phyloP scores from a whole-genome alignment of 2,888 invertebrate genomes.

The Hyalella azteca region DNA sequence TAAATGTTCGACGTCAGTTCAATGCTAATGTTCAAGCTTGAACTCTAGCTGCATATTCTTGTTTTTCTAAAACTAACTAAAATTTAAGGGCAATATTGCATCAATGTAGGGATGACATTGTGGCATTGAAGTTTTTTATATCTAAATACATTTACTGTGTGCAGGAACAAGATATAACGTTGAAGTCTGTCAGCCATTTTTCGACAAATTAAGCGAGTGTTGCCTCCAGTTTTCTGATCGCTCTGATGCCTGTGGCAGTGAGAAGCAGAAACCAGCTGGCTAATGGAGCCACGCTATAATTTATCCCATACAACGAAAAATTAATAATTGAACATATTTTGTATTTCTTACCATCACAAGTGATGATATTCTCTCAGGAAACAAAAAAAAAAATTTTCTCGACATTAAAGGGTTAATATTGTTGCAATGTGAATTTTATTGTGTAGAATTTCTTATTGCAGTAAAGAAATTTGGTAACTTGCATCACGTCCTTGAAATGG shows the following conservation, averaged over 20 bases:
- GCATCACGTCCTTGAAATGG: not conserved
- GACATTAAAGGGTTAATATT: not conserved
- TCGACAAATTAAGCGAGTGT: conserved; percentile 14
- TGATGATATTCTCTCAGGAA: not conserved
- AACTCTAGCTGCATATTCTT: too few species aligned
- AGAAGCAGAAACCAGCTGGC: not conserved
- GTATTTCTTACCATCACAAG: not conserved
- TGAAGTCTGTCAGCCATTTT: conserved; percentile 14
- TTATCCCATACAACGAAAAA: not conserved
- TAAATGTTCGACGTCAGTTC: too few species aligned
- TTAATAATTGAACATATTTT: not conserved
- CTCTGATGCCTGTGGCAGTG: conserved; percentile 35
- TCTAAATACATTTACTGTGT: too few species aligned
- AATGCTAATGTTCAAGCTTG: too few species aligned
- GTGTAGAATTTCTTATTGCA: not conserved
- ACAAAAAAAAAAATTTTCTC: not conserved
- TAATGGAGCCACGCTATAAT: not conserved
- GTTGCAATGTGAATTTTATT: not conserved
- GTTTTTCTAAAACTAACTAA: too few species aligned
- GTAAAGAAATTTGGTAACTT: not conserved
- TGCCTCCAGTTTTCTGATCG: not conserved
- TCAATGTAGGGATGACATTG: too few species aligned
- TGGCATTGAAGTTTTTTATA: too few species aligned
- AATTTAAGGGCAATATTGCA: too few species aligned
- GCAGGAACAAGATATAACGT: conserved; percentile 29